Conservation (phyloP, 2,797 vertebrate species). For the Siniperca undulata region DNA sequence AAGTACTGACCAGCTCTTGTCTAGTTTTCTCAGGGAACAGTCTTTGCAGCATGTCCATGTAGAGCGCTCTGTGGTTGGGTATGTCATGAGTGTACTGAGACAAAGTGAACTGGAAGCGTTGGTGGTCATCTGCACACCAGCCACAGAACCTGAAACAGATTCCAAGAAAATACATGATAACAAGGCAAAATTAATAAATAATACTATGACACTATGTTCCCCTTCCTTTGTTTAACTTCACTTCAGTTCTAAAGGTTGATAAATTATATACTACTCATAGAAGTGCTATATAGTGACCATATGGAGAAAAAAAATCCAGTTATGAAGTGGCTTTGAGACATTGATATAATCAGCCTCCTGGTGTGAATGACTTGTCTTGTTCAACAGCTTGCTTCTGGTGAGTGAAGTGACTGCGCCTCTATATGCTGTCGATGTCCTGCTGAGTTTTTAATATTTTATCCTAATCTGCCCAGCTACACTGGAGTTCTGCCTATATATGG, state of each 20-base stretch:
- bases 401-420: conserved; percentile 36
- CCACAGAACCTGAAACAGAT: conserved; percentile 84
- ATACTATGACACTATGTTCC: background rate
- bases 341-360: conserved; percentile 59
- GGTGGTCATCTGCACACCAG: conserved; percentile 89
- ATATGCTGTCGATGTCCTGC: conserved; percentile 40
- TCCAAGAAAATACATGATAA: conserved; percentile 1
- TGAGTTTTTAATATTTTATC: conserved; percentile 55
- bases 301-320: conserved; percentile 37
- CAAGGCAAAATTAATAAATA: conserved; percentile 15
- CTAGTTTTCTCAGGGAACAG: conserved; percentile 89
- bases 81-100: conserved; percentile 87
- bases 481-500: conserved; percentile 13
- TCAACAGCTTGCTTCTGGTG: conserved; percentile 24
- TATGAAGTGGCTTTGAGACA: conserved; percentile 24
- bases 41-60: conserved; percentile 90
- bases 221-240: background rate
- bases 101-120: conserved; percentile 86
- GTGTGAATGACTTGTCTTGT: conserved; percentile 36
- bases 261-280: background rate
- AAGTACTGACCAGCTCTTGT: conserved; percentile 89
- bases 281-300: conserved; percentile 5
- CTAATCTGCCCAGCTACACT: conserved; percentile 28
- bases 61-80: conserved; percentile 87
- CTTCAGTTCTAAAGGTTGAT: conserved; percentile 12